These are phyloP conservation scores for Rhineura floridana DNA, from an alignment of 2,113 vertebrate genomes.

Conservation along the genomic window DNA sequence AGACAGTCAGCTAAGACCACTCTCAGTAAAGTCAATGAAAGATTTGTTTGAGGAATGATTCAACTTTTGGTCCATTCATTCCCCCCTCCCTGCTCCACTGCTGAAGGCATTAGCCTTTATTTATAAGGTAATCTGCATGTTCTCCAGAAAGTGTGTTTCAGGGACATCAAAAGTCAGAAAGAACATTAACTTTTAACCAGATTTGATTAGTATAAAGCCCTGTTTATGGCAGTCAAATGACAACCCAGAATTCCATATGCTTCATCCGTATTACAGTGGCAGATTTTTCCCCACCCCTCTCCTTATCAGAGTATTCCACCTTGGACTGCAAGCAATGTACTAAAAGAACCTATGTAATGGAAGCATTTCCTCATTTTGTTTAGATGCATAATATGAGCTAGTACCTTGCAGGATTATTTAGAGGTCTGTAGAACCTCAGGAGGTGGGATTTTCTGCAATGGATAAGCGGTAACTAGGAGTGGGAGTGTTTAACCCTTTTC, in stretches of 20 bases:
- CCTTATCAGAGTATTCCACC: background rate
- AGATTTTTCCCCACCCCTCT: background rate
- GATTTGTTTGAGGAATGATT: conserved; percentile 6
- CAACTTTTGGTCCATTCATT: background rate
- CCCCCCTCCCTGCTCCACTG: background rate
- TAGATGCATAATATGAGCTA: background rate
- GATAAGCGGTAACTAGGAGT: background rate
- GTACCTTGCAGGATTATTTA: background rate
- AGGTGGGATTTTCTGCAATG: background rate
- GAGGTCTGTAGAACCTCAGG: background rate
- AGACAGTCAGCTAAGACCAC: background rate
- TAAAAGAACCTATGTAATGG: background rate
- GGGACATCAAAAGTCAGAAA: background rate
- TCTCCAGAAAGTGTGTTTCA: fast-evolving
- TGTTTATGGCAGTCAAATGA: background rate
- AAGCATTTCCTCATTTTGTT: background rate
- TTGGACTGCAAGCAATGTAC: background rate
- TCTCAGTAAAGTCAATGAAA: fast-evolving
- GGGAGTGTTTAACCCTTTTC: background rate
- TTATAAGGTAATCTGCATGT: fast-evolving
- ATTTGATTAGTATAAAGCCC: background rate
- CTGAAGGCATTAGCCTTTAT: background rate
- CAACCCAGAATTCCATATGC: background rate
- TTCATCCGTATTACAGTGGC: background rate
- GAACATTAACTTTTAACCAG: fast-evolving